Evolutionary conservation across 2,113 vertebrate species (phyloP).

Genomic region (Atractosteus spatula): DNA sequence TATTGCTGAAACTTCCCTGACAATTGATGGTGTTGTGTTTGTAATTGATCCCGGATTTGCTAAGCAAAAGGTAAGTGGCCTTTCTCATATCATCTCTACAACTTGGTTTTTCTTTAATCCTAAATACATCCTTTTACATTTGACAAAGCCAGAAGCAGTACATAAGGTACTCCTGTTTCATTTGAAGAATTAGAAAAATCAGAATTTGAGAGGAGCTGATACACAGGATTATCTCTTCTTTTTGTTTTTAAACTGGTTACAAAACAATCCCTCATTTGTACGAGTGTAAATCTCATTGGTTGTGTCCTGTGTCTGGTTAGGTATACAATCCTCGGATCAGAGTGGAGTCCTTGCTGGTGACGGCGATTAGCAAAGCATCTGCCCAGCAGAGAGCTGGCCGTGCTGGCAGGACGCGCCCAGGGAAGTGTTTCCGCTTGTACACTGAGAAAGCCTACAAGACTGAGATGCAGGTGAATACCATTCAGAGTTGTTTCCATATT

Average conservation of each 20-base stretch:
- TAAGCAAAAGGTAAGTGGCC: slow-evolving; percentile 87
- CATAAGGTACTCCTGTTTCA: too few species aligned
- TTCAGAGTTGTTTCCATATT: too few species aligned
- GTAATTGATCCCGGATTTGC: slow-evolving; percentile 98
- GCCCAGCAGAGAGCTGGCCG: slow-evolving; percentile 97
- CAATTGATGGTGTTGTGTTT: slow-evolving; percentile 95
- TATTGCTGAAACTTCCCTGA: slow-evolving; percentile 95
- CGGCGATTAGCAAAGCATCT: slow-evolving; percentile 96
- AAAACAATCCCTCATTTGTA: not conserved
- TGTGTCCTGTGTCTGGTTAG: slow-evolving; percentile 46
- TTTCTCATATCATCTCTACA: slow-evolving; percentile 54
- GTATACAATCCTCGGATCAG: slow-evolving; percentile 98
- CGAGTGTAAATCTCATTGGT: not conserved
- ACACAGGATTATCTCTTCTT: not conserved
- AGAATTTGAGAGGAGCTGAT: not conserved
- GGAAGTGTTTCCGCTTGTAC: slow-evolving; percentile 93
- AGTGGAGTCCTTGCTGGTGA: slow-evolving; percentile 94
- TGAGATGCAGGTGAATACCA: slow-evolving; percentile 87
- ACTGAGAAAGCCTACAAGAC: slow-evolving; percentile 97
- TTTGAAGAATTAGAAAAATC: not conserved
- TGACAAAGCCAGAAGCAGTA: slow-evolving; percentile 46
- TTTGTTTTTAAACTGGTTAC: slow-evolving; percentile 13
- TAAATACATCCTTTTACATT: slow-evolving; percentile 52
- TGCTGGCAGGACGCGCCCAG: slow-evolving; percentile 89
- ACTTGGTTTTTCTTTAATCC: slow-evolving; percentile 39